A percentile compares a stretch with the other conserved stretches of the same genome.
These are phyloP conservation scores for Archips crataeganus DNA, from an alignment of 2,888 invertebrate species.

Conservation along the genomic window DNA sequence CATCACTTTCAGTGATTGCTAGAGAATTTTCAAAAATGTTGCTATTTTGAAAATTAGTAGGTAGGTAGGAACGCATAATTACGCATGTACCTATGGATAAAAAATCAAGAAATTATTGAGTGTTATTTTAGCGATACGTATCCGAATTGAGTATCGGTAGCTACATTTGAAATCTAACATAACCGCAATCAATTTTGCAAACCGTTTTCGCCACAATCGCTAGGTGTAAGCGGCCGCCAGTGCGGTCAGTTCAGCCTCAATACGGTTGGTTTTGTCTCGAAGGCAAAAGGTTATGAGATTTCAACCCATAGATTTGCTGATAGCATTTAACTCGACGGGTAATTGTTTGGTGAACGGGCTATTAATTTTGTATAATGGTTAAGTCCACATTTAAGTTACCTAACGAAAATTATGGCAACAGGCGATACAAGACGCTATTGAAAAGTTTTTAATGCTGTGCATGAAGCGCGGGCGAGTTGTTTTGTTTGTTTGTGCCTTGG, in stretches of 20 bases:
- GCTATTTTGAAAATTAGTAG: too few species aligned
- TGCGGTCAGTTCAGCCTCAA: conserved; percentile 52
- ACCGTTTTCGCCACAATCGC: conserved; percentile 47
- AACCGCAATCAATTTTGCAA: conserved; percentile 42
- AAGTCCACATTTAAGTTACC: conserved; percentile 73
- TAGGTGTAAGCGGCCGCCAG: conserved; percentile 55
- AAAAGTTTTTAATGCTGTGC: conserved; percentile 61
- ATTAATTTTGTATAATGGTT: conserved; percentile 80
- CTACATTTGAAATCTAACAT: conserved; percentile 17
- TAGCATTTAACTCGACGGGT: conserved; percentile 80
- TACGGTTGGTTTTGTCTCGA: conserved; percentile 71
- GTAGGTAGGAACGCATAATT: too few species aligned
- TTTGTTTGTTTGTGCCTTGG: conserved; percentile 47
- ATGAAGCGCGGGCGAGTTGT: conserved; percentile 61
- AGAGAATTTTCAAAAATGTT: too few species aligned
- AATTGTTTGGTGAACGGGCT: conserved; percentile 81
- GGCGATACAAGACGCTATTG: conserved; percentile 66
- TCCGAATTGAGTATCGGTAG: not conserved
- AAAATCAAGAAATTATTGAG: too few species aligned
- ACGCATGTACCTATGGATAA: too few species aligned
- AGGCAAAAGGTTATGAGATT: conserved; percentile 83
- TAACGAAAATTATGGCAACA: conserved; percentile 73
- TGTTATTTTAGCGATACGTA: not conserved
- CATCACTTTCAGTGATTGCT: too few species aligned
- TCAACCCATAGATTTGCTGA: conserved; percentile 80